A percentile compares a stretch with the other conserved stretches of the same genome.
Conservation (phyloP, 64 coral and sea anemone genomes). For the Cladopsammia gracilis region DNA sequence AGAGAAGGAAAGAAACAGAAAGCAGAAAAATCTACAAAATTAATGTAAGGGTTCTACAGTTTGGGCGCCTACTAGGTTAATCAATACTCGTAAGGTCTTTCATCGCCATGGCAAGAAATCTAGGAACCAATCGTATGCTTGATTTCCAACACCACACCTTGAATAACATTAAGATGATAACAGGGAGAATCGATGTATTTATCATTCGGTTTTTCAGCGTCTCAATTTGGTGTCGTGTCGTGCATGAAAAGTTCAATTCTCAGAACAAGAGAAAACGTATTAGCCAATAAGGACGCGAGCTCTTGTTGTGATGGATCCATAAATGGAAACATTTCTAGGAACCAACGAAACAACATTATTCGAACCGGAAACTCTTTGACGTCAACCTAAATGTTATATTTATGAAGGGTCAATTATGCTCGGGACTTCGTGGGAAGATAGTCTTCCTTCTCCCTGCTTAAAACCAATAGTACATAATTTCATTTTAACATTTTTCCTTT, state of each 20-base stretch:
- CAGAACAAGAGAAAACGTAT: neutral
- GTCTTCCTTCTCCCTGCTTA: no score
- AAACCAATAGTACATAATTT: no score
- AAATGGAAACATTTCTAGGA: constrained; percentile 15
- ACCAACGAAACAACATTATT: neutral
- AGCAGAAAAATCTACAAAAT: neutral
- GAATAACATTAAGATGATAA: neutral
- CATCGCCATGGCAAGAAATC: neutral
- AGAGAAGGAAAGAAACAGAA: neutral
- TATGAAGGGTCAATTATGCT: no score
- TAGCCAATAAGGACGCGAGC: neutral
- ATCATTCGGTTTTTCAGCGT: neutral
- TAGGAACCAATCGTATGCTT: neutral
- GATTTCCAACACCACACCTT: neutral
- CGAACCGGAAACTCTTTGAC: neutral
- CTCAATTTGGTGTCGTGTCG: no score
- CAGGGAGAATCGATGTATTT: neutral
- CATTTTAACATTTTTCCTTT: no score
- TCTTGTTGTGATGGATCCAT: neutral
- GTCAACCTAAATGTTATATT: no score
- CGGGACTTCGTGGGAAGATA: no score
- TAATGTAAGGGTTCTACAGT: neutral
- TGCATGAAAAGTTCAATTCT: neutral
- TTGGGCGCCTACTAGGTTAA: neutral
- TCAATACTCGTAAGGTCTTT: neutral